phyloP scores from a whole-genome alignment of 1,140 invertebrate genomes.

The Cheumatopsyche charites region DNA sequence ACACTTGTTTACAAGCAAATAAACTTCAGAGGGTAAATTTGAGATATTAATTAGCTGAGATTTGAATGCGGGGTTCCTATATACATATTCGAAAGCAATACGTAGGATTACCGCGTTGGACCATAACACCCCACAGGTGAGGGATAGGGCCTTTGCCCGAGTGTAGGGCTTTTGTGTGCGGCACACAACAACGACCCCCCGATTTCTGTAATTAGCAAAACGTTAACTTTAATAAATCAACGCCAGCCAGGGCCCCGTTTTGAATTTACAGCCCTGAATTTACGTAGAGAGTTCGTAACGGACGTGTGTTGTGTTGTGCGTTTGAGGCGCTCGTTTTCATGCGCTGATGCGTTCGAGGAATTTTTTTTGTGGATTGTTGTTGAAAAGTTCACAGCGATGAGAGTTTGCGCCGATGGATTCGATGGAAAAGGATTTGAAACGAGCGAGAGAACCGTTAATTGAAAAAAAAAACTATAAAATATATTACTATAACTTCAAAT shows the following conservation, averaged over 20 bases:
- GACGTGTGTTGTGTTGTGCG: not conserved
- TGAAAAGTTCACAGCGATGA: too few species aligned
- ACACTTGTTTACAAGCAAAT: too few species aligned
- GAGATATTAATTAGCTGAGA: constrained; percentile 31
- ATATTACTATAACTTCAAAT: too few species aligned
- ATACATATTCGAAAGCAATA: not conserved
- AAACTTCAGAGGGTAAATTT: constrained; percentile 10
- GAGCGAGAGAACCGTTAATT: too few species aligned
- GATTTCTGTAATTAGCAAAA: constrained; percentile 35
- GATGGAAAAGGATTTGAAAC: too few species aligned
- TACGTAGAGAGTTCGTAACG: too few species aligned
- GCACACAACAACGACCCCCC: constrained; percentile 3
- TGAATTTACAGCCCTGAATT: constrained; percentile 25
- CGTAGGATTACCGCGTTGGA: constrained; percentile 5
- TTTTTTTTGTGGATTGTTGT: not conserved
- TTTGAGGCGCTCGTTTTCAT: not conserved
- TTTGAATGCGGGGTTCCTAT: not conserved
- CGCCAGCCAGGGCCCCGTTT: not conserved
- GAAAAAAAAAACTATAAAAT: too few species aligned
- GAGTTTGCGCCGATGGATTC: too few species aligned
- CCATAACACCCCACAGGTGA: too few species aligned
- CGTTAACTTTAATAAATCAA: constrained; percentile 34
- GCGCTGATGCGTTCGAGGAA: not conserved
- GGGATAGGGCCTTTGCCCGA: too few species aligned
- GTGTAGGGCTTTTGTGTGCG: constrained; percentile 10